phyloP scores from a whole-genome alignment of 2,797 vertebrate genomes.

The Paramormyrops hopkinsi region DNA sequence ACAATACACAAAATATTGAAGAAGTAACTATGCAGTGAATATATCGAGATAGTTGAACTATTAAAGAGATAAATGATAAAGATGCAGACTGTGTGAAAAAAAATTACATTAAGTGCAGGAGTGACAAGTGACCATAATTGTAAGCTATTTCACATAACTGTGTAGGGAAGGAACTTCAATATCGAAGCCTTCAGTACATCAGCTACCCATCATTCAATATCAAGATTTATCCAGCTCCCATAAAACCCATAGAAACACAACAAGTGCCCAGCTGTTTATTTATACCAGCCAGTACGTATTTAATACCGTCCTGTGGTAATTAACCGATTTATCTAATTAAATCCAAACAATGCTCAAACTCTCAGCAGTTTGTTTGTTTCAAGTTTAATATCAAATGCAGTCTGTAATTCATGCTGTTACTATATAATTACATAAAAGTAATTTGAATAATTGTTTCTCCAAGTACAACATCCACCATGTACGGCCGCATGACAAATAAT shows the following conservation, averaged over 20 bases:
- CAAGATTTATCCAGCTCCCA: not conserved
- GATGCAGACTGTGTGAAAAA: not conserved
- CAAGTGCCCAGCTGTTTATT: not conserved
- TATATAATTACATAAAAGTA: not conserved
- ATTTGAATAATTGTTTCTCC: conserved; percentile 18
- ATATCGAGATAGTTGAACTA: not conserved
- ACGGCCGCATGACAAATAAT: conserved; percentile 9
- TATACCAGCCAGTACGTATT: not conserved
- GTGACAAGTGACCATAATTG: not conserved
- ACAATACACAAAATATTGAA: not conserved
- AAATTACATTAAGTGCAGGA: not conserved
- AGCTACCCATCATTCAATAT: not conserved
- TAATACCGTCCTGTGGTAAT: not conserved
- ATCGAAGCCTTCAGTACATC: not conserved
- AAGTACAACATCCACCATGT: not conserved
- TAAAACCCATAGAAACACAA: not conserved
- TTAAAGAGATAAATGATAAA: not conserved
- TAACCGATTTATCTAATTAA: conserved; percentile 8
- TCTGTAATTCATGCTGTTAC: not conserved
- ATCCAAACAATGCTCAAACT: not conserved
- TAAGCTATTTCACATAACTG: not conserved
- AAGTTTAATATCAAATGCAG: conserved; percentile 2
- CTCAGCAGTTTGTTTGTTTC: not conserved
- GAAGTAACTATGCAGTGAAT: not conserved
- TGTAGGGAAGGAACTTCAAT: not conserved